Base-by-base conservation (phyloP, 2,888 invertebrate genomes). In the Epicampocera succincta region DNA sequence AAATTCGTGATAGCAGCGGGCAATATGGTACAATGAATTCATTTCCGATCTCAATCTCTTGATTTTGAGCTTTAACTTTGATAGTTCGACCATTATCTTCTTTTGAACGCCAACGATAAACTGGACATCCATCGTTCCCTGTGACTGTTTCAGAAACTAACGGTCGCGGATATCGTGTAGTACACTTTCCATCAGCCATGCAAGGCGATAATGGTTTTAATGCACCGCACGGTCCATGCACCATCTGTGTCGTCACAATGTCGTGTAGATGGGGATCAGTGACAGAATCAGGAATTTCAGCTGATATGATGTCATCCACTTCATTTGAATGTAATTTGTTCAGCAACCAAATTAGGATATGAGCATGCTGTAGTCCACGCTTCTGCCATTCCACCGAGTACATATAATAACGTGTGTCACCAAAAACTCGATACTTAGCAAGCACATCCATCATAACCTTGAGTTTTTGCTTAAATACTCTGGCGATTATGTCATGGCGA, bases 1-100 rank as follows among this genome's bases (percentile, higher is more conserved):
- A 42, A 60, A 60, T 60, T 40, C 5, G 60, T 60, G 42, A 60
- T 40, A 48, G 46, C 63, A 63, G 29, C 46, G 63, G 21, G 48
- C 21, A 48, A 29, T 48, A 63, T 46, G 63, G 15, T 54, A 25
- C 54, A 54, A 54, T 54, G 54, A 25, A 54, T 54, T 54, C 54
- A 33, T 54, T 54, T 54, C 54, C 29, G 33, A 19, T 50, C 50
- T 17, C 50, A 50, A 50, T 50, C 19, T 50, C 50, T 50, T 50
- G 19, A 50, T 50, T 50, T 50, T 50, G 50, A 50, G 19, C 50
- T 50, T 50, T 50, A 50, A 50, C n/a, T 17, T 50, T 50, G 50
- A 50, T 50, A 50, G 50, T 17, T 50, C 50, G 50, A 50, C 50
- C 17, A 50, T 50, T 50, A 50, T 50, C 50, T 46, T 46, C 46